A percentile compares a stretch with the other conserved stretches of the same genome.
phyloP scores from a whole-genome alignment of 2,888 invertebrate species.

The Xylota segnis region DNA sequence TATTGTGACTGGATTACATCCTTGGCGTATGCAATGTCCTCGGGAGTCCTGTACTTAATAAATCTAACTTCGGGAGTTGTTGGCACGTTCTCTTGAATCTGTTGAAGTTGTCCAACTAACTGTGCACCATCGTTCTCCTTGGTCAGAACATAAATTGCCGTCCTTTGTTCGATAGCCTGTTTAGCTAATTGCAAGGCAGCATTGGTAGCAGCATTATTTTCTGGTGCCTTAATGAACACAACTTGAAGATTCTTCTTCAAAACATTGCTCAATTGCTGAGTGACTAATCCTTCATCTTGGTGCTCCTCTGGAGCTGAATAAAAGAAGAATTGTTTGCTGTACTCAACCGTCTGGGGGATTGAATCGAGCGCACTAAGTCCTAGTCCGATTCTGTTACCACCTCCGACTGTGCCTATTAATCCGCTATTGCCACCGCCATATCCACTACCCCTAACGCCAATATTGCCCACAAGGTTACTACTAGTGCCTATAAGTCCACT shows the following conservation, averaged over 20 bases:
- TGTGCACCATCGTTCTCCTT: constrained; percentile 81
- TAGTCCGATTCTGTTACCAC: constrained; percentile 29
- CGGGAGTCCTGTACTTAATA: constrained; percentile 78
- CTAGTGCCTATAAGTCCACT: neutral
- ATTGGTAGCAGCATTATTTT: constrained; percentile 81
- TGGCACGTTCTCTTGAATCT: constrained; percentile 72
- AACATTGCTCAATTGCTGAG: constrained; percentile 64
- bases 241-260: constrained; percentile 81
- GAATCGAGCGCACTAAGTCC: constrained; percentile 41
- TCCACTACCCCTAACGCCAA: neutral
- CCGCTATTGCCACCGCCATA: constrained; percentile 69
- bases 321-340: constrained; percentile 80
- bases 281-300: constrained; percentile 75
- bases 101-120: constrained; percentile 79
- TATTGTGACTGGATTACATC: constrained; percentile 77
- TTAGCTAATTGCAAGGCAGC: constrained; percentile 82
- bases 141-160: constrained; percentile 83
- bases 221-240: constrained; percentile 83
- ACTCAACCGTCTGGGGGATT: constrained; percentile 55
- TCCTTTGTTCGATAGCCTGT: constrained; percentile 82
- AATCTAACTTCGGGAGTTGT: constrained; percentile 78
- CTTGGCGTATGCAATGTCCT: constrained; percentile 77
- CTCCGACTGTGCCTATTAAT: neutral
- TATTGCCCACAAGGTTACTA: neutral
- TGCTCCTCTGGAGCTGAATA: constrained; percentile 80